Evolutionary conservation across 30 jellyfish, hydroid and myxozoan genomes (phyloP).

Genomic region (Aurelia sp.): DNA sequence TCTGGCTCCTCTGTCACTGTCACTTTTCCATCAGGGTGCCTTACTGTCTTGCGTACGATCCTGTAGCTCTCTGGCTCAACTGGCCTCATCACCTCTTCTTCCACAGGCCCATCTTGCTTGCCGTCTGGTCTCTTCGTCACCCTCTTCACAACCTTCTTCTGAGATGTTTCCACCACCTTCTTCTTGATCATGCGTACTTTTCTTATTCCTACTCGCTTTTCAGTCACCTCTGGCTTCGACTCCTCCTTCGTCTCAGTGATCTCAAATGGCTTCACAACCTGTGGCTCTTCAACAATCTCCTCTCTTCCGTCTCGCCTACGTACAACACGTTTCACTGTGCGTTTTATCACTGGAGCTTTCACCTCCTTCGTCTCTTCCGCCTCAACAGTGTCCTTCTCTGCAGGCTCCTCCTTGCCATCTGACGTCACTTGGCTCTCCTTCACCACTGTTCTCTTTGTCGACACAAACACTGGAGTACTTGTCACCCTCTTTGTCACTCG

Average conservation of each 20-base stretch:
- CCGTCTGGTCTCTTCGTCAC: constrained; percentile 77
- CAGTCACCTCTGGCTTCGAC: constrained; percentile 66
- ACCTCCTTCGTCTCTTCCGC: constrained; percentile 62
- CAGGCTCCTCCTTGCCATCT: constrained; percentile 78
- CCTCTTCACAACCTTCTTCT: constrained; percentile 69
- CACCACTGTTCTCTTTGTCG: constrained; percentile 62
- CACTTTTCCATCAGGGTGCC: constrained; percentile 75
- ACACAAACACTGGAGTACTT: constrained; percentile 64
- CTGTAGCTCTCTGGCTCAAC: constrained; percentile 71
- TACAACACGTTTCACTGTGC: constrained; percentile 54
- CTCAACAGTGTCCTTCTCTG: constrained; percentile 75
- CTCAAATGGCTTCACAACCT: constrained; percentile 64
- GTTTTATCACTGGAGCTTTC: constrained; percentile 41
- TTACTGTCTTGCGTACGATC: constrained; percentile 63
- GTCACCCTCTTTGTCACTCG: constrained; percentile 67
- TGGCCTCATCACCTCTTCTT: constrained; percentile 73
- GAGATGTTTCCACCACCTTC: constrained; percentile 66
- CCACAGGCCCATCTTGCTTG: constrained; percentile 79
- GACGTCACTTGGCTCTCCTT: constrained; percentile 73
- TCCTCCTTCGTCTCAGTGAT: constrained; percentile 59
- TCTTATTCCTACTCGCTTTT: constrained; percentile 55
- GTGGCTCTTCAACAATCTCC: constrained; percentile 64
- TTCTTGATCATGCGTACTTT: constrained; percentile 51
- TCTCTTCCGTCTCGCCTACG: constrained; percentile 78
- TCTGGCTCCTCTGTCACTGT: constrained; percentile 71